Base-by-base conservation (phyloP, 2,797 vertebrate genomes). In the Acrocephalus scirpaceus region DNA sequence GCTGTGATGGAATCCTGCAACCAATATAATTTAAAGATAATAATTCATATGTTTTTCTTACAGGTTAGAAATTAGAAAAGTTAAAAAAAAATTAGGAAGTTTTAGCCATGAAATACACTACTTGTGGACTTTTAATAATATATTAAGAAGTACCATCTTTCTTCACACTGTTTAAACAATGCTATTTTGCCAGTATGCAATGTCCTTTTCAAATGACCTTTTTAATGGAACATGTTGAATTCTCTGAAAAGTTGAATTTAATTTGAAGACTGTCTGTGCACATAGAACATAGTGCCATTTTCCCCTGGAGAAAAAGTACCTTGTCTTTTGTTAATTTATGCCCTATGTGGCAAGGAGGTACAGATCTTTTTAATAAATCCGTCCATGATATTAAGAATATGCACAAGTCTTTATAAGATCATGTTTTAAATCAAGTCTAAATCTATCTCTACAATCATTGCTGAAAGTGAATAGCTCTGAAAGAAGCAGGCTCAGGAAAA, bases 301-400 rank as follows among this genome's bases (percentile, higher is more conserved):
- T 86, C 78, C 90, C 60, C 36, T 67, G 32, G 19, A 90, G 62
- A 56, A 82, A 76, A 76, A 79, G 29, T 47, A 79, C n/a, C 56
- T 93, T 47, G 65, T 58, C 54, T 92, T 76, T 53, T 61, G 50
- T 77, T 89, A 92, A 91, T 80, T 86, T 89, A 91, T 87, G 34
- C 25, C 69, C 54, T 56, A 16, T 65, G 36, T 0, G 10, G 47
- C 53, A 72, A 83, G 75, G 13, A 83, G n/a, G 29, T 60, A 54
- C 23, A 73, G 71, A 89, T 7, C 32, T 70, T 53, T 93, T 77
- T 80, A 83, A 77, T 71, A 91, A 80, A 90, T 88, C 67, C 7
- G 0, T 36, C 61, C 54, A 62, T 53, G 44, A 73, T 79, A 62
- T 82, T 73, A 82, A 76, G 67, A 26, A 54, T 85, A 53, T 65